Conservation (phyloP, 2,888 invertebrate genomes). For the Eupithecia abbreviata region DNA sequence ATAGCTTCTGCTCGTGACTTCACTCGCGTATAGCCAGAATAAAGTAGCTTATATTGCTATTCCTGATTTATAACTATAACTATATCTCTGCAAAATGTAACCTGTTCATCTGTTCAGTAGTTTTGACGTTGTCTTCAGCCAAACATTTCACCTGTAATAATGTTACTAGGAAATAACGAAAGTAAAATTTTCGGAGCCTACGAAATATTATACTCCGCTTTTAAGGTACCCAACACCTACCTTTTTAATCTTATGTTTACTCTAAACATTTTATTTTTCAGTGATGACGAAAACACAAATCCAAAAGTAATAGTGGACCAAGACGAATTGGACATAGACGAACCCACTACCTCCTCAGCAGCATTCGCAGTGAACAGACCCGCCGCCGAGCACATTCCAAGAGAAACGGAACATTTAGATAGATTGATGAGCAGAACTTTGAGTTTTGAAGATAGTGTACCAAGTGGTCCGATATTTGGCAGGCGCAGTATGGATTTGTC, state of each 20-base stretch:
- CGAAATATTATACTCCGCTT: no score
- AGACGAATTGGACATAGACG: conserved; percentile 88
- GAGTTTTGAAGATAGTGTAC: conserved; percentile 49
- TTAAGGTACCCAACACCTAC: background rate
- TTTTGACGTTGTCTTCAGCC: no score
- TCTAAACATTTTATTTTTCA: conserved; percentile 52
- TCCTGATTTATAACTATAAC: no score
- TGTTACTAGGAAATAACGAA: no score
- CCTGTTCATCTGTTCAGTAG: no score
- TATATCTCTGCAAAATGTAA: no score
- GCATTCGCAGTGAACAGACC: conserved; percentile 35
- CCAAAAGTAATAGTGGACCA: conserved; percentile 92
- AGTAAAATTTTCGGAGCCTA: no score
- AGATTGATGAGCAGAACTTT: conserved; percentile 54
- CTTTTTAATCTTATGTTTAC: background rate
- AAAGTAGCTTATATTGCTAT: no score
- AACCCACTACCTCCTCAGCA: conserved; percentile 43
- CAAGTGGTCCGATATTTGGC: conserved; percentile 62
- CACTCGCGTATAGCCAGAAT: no score
- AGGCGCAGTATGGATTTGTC: conserved; percentile 62
- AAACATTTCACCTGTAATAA: no score
- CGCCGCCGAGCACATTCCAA: conserved; percentile 26
- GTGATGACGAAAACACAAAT: conserved; percentile 89
- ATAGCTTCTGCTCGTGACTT: no score
- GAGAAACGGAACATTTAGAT: conserved; percentile 50